These are phyloP conservation scores for Lymantria dispar DNA, from an alignment of 2,888 invertebrate species.

Conservation along the genomic window DNA sequence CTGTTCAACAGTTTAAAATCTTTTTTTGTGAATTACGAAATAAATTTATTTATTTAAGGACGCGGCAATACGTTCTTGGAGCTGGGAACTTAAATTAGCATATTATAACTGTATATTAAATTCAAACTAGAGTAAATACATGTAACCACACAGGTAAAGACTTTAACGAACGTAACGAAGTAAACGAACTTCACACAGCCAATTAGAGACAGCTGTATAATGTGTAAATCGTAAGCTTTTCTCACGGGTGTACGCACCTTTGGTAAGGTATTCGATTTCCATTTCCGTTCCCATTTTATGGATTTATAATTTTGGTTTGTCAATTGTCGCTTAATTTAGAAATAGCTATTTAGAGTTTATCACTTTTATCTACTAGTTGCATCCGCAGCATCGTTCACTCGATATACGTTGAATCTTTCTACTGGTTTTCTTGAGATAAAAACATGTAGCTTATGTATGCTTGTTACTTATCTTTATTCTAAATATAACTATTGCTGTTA, in stretches of 20 bases:
- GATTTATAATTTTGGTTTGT: neutral
- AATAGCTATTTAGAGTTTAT: neutral
- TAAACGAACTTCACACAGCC: conserved; percentile 44
- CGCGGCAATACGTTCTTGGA: neutral
- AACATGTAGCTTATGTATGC: too few relatives aligned
- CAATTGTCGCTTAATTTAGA: conserved; percentile 1
- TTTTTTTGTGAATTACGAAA: too few relatives aligned
- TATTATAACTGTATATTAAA: conserved; percentile 4
- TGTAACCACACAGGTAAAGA: conserved; percentile 9
- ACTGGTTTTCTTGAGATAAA: too few relatives aligned
- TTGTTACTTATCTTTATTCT: too few relatives aligned
- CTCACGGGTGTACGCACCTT: conserved; percentile 36
- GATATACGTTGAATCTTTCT: too few relatives aligned
- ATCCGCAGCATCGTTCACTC: too few relatives aligned
- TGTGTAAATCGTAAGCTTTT: conserved; percentile 43
- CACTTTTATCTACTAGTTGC: too few relatives aligned
- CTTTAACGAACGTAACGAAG: conserved; percentile 19
- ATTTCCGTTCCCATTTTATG: conserved; percentile 3
- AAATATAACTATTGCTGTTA: too few relatives aligned
- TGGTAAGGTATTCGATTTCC: conserved; percentile 4
- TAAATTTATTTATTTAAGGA: neutral
- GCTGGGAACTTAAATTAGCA: conserved; percentile 6
- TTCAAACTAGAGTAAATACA: conserved; percentile 7
- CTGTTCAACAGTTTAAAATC: too few relatives aligned
- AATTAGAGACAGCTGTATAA: conserved; percentile 57